Evolutionary conservation across 2,888 invertebrate genomes (phyloP), one percentile per base, ranked within the genome.

Genomic region (Caenorhabditis sp.): DNA sequence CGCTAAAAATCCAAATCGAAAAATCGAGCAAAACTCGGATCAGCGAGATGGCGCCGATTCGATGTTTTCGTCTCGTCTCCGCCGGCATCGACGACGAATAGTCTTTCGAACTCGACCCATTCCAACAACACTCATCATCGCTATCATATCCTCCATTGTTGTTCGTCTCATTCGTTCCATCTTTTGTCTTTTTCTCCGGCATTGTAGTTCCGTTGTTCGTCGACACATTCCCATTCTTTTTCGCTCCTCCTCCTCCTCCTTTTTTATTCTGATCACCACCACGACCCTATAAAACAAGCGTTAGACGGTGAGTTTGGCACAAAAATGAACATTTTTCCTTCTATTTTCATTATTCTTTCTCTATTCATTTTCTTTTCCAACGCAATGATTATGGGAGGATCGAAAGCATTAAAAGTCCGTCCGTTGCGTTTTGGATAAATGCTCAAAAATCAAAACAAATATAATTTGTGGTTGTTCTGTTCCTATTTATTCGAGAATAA

Each of bases 1-100:
- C 23, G 19, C 58, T 65, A 53, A 74, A 51, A 31, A 60, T 58
- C 73, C 73, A 74, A 36, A 50, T 26, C n/a, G 58, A 49, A 17
- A 58, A 26, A 14, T 60, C 60, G 51, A 36, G 62, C 10, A 66
- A 10, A 23, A 69, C 26, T 23, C 73, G 62, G 14, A 74, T 49
- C 6, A 74, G 58, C 27, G 58, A 69, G 3, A 74, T 54, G 10
- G 69, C 73, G 1, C 65, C 65, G 19, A 51, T 24, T 36, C 51
- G 21, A 55, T 50, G 43, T 43, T 62, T 43, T 10, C 27, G 3
- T 31, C 27, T 31, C 23, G 19, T 27, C 4, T 58, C 36, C 24
- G 19, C 6, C 12, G 24, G 8, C 14, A 17, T 43, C 2, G 43
- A 43, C 6, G 6, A 43, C 17, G 6, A 6, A 17, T 43, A 12